A percentile compares a stretch with the other conserved stretches of the same genome.
phyloP scores from a whole-genome alignment of 2,888 invertebrate genomes.

The Podabrus alpinus region DNA sequence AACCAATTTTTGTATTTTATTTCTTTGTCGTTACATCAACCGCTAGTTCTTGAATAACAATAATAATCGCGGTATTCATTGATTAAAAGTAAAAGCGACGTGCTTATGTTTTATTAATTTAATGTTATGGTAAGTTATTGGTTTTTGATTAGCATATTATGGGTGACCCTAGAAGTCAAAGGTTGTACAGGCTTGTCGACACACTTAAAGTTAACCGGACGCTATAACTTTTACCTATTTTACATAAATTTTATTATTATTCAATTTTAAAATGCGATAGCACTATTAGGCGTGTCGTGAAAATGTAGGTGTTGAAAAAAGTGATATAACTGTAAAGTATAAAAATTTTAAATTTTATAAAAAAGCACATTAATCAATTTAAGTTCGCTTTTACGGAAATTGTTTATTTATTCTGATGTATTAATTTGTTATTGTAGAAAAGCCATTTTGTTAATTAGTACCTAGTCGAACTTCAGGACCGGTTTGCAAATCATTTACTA shows the following conservation, averaged over 20 bases:
- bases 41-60: background rate
- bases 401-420: background rate
- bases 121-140: slow-evolving; percentile 10
- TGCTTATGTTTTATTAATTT: background rate
- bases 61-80: background rate
- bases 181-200: slow-evolving; percentile 27
- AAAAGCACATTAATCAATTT: background rate
- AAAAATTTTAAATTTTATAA: background rate
- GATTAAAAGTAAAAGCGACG: background rate
- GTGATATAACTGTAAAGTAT: background rate
- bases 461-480: background rate
- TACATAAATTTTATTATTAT: slow-evolving; percentile 28
- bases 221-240: slow-evolving; percentile 30
- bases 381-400: background rate
- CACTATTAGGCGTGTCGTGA: slow-evolving; percentile 2
- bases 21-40: background rate
- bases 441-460: background rate
- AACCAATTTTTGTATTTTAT: background rate
- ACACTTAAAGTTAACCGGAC: slow-evolving; percentile 26
- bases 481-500: background rate
- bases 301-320: slow-evolving; percentile 9
- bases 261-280: slow-evolving; percentile 13
- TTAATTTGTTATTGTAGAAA: background rate
- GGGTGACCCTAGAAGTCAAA: slow-evolving; percentile 32
- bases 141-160: slow-evolving; percentile 21